Base-by-base conservation (phyloP, 2,888 invertebrate genomes). In the Acanthacorydalis orientalis region DNA sequence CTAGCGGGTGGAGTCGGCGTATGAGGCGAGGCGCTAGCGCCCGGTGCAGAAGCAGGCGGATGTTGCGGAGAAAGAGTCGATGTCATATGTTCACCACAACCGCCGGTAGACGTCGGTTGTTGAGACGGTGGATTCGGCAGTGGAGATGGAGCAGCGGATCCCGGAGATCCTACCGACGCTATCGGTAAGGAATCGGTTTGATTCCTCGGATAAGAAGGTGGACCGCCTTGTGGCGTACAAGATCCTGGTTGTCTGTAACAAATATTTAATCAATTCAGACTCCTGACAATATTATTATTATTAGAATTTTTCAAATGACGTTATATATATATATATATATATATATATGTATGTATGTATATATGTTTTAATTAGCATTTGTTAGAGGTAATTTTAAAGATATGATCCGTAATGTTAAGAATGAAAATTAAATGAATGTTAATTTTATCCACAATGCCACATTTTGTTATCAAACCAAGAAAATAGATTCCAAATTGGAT, bases 11-110 rank as follows among this genome's bases (percentile, higher is more conserved):
- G 60, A 31, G 56, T 57, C 42, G 55, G 64, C 23, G 65, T 67
- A 43, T 67, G 66, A 37, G 49, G 23, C n/a, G 42, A 33, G 11
- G 50, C 35, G 45, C 38, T 15, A 47, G 49, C 33, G 9, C 34
- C 42, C 53, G 65, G 65, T 48, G 64, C 60, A 41, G 70, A 67
- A 38, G 68, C 67, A 38, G 64, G 57, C 51, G 69, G 67, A 42
- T 74, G 74, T 55, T 80, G 81, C 35, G 85, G 86, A 51, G 83
- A 83, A 48, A 80, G 64, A 8, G 80, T 78, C 4, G 81, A 80
- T 80, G 81, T 80, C 43, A 74, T 72, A 47, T 79, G 77, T 53
- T 79, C 79, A 11, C 53, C 53, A 78, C 47, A 42, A n/a, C 47
- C 47, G 77, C 33, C 60, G 64, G 65, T 57, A 67, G 68, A 64